Evolutionary conservation across 1,140 invertebrate species (phyloP).

Genomic region (Phenacoccus solenopsis): DNA sequence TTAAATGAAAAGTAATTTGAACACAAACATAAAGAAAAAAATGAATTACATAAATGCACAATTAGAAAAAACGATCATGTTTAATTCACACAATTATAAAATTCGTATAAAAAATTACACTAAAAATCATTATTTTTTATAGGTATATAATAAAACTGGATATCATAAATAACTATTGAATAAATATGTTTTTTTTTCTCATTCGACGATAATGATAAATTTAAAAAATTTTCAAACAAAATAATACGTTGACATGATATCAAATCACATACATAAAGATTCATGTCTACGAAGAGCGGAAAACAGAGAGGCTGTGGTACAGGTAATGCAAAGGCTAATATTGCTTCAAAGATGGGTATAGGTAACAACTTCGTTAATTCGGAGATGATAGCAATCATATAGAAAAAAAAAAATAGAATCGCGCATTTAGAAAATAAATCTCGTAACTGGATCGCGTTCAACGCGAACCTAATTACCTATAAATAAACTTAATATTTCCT

Average conservation of each 20-base stretch:
- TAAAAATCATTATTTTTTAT: neutral
- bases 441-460: no score
- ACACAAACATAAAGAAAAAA: neutral
- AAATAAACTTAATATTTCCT: neutral
- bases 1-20: neutral
- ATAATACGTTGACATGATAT: neutral
- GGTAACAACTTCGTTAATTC: neutral
- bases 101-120: neutral
- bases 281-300: neutral
- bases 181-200: no score
- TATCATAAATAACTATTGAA: neutral
- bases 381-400: no score
- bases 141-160: constrained; percentile 3
- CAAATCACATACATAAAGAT: neutral
- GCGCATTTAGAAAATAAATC: neutral
- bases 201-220: neutral
- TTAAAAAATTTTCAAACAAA: neutral
- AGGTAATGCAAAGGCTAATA: neutral
- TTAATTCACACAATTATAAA: no score
- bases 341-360: neutral
- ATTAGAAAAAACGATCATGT: neutral
- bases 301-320: neutral
- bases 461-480: no score
- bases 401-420: no score
- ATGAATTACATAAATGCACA: neutral